Percentiles rank a stretch among this genome's conserved stretches.
Conservation (phyloP, 2,888 invertebrate genomes). For the Thera obeliscata region DNA sequence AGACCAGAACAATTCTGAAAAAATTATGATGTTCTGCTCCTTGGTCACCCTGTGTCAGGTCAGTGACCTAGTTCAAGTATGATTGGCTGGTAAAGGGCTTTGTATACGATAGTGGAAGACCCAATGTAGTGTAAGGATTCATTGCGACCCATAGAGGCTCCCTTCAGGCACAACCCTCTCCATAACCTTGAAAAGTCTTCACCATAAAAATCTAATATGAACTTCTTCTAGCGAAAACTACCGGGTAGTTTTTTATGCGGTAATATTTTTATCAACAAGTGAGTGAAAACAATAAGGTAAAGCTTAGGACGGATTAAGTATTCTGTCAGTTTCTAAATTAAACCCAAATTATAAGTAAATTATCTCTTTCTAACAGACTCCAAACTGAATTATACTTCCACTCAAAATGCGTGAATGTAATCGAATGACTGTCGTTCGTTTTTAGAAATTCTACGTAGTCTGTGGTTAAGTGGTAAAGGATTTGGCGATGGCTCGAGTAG, state of each 20-base stretch:
- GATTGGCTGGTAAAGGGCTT: slow-evolving; percentile 10
- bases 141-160: slow-evolving; percentile 7
- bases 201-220: not conserved
- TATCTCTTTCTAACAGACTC: slow-evolving; percentile 9
- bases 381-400: slow-evolving; percentile 26
- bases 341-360: slow-evolving; percentile 16
- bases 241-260: too few species aligned
- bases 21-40: not conserved
- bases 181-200: slow-evolving; percentile 1
- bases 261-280: too few species aligned
- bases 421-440: slow-evolving; percentile 46
- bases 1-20: not conserved
- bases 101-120: slow-evolving; percentile 11
- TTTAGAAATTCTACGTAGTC: slow-evolving; percentile 33
- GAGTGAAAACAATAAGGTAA: too few species aligned
- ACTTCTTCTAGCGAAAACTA: not conserved
- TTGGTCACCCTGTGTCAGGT: slow-evolving; percentile 7
- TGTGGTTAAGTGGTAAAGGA: slow-evolving; percentile 28
- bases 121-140: slow-evolving; percentile 15
- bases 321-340: slow-evolving; percentile 11
- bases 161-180: slow-evolving; percentile 6
- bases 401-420: slow-evolving; percentile 38
- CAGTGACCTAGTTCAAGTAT: slow-evolving; percentile 15
- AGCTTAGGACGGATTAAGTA: not conserved
- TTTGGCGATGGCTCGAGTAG: slow-evolving; percentile 10